Evolutionary conservation across 2,797 vertebrate genomes (phyloP), one percentile per base, ranked within the genome.

Genomic region (Masticophis lateralis): DNA sequence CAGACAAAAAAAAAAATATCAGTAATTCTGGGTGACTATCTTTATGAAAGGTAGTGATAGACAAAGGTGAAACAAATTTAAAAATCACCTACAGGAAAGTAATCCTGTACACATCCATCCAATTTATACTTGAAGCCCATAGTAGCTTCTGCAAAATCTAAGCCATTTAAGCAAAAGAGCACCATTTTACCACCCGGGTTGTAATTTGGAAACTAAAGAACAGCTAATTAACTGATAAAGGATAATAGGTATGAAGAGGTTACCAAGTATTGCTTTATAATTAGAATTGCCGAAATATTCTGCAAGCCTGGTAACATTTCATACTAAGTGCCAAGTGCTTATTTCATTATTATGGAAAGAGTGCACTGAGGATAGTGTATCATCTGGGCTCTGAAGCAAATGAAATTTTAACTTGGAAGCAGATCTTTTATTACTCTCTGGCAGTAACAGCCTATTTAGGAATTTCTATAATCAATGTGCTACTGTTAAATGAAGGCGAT

Each of bases 221-320:
- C 59, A 86, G 61, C 37, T 47, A 94, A 13, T 86, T 92, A 87
- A 1, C 59, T 6, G 7, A 7, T 66, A 88, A 74, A 51, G 66
- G 90, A 47, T 55, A 59, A 92, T 55, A 69, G 89, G 74, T 93
- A 92, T 0, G 0, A 13, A 32, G 37, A 61, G 86, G 20, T 94
- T 90, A 93, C 74, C 61, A 87, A 57, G 43, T 89, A 37, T 32
- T 95, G 43, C 6, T 92, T 57, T 56, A 83, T 83, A 56, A 57
- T 92, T 74, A 92, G 59, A 87, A 22, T 53, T 92, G 51, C 18
- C 53, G 12, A 4, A 91, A 69, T 53, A 37, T 22, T 0, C 2
- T 69, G 86, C 74, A 7, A 69, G 87, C 28, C 88, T 87, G 22
- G 47, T 8, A 20, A 22, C 37, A 93, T 20, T 51, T 59, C 61